Evolutionary conservation across 2,888 invertebrate species (phyloP).

Genomic region (Lamproptera curius): DNA sequence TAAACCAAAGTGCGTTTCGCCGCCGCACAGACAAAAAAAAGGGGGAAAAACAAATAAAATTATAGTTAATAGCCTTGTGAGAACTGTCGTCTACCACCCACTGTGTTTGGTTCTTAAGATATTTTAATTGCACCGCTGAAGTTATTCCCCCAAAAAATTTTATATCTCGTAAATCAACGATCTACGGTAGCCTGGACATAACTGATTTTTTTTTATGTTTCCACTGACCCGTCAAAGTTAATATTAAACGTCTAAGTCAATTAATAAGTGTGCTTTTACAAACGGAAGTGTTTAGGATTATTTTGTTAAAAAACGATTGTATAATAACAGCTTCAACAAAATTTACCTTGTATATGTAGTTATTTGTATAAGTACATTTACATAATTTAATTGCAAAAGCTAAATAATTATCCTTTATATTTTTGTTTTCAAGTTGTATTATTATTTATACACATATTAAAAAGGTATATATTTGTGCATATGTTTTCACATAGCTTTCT

Average conservation of each 20-base stretch:
- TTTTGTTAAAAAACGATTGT: too few relatives aligned
- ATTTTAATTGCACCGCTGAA: conserved; percentile 76
- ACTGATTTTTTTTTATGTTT: conserved; percentile 28
- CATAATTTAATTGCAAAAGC: too few relatives aligned
- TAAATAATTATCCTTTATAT: too few relatives aligned
- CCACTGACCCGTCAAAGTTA: conserved; percentile 23
- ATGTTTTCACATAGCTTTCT: too few relatives aligned
- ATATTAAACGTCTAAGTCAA: conserved; percentile 8
- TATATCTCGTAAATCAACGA: conserved; percentile 71
- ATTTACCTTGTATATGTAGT: too few relatives aligned
- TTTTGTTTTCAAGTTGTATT: too few relatives aligned
- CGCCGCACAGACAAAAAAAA: conserved; percentile 49
- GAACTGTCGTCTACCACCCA: conserved; percentile 77
- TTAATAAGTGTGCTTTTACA: background rate
- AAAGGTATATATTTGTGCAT: too few relatives aligned
- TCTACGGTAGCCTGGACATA: conserved; percentile 59
- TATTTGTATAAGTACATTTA: too few relatives aligned
- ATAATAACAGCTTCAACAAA: too few relatives aligned
- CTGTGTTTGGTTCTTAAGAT: conserved; percentile 68
- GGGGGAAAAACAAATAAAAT: conserved; percentile 66
- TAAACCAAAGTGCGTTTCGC: conserved; percentile 44
- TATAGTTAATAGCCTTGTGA: conserved; percentile 75
- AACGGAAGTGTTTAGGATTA: too few relatives aligned
- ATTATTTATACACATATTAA: too few relatives aligned
- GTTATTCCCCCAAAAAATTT: conserved; percentile 60